Evolutionary conservation across 2,113 vertebrate genomes (phyloP), one percentile per base, ranked within the genome.

Genomic region (Channa maculata): DNA sequence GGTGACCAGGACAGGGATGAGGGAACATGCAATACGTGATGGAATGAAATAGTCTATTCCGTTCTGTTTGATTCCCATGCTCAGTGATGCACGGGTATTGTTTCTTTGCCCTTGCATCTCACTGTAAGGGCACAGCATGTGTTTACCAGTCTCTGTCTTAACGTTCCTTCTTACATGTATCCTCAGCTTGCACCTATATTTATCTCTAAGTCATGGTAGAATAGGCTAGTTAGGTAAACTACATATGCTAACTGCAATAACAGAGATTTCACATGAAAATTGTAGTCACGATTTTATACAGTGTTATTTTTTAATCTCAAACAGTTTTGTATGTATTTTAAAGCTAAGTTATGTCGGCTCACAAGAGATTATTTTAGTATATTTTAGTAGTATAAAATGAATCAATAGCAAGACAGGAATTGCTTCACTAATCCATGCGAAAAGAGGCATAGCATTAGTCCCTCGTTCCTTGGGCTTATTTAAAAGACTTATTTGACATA

Each of bases 151-250:
- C 24, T 24, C 24, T 24, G 24, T 24, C 24, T 24, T 24, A 24
- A 24, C 24, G 24, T 24, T 24, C 24, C 24, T 24, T 24, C 24
- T 24, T 74, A 65, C 43, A 71, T 59, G 59, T 57, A 65, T 83
- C 73, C 49, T 63, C 68, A 15, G 44, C 63, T 59, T 34, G 48
- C 52, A 68, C 73, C 73, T 62, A 76, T 86, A 90, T 90, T 88
- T 79, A 88, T 80, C 76, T 81, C 41, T 33, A 64, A 83, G 83
- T 82, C 85, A 24, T 24, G 24, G 24, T 24, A 24, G 24, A 24
- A 24, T 24, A 24, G 24, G 24, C 24, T 24, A 24, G 24, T 24
- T 24, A 24, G 24, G 24, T 24, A 24, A 24, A 24, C 24, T 24
- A 24, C 24, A 24, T 79, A 61, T 54, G 59, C 33, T 52, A 68